These are phyloP conservation scores for Brevimyrus niger DNA, from an alignment of 2,113 vertebrate genomes.

Conservation along the genomic window DNA sequence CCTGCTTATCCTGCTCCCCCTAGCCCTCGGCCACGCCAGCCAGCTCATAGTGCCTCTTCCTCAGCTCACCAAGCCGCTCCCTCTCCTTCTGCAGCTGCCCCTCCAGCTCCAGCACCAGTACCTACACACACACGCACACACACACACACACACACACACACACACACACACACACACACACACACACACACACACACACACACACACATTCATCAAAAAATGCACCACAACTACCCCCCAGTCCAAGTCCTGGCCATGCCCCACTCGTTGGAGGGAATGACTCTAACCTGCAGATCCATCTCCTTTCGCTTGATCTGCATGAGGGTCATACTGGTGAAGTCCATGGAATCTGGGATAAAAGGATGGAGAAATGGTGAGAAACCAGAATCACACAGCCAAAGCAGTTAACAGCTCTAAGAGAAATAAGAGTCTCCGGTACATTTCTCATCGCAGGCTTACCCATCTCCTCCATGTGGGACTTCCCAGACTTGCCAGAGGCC, in stretches of 20 bases:
- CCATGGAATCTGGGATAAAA: constrained; percentile 69
- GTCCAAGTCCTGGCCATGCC: not conserved
- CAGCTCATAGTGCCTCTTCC: constrained; percentile 85
- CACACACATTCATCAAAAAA: not conserved
- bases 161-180: not conserved
- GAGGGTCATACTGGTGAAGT: constrained; percentile 85
- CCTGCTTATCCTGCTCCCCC: constrained; percentile 53
- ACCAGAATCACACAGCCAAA: not conserved
- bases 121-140: not conserved
- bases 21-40: constrained; percentile 68
- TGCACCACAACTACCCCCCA: not conserved
- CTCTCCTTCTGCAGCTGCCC: constrained; percentile 81
- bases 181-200: not conserved
- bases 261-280: constrained; percentile 63
- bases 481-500: constrained; percentile 82
- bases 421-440: not conserved
- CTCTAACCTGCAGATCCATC: constrained; percentile 87
- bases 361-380: not conserved
- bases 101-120: constrained; percentile 81
- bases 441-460: constrained; percentile 48
- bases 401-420: not conserved
- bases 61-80: constrained; percentile 78
- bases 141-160: not conserved
- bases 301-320: constrained; percentile 94
- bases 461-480: constrained; percentile 78